These are phyloP conservation scores for Leucophenga varia DNA, from an alignment of 1,140 invertebrate species.

Conservation along the genomic window DNA sequence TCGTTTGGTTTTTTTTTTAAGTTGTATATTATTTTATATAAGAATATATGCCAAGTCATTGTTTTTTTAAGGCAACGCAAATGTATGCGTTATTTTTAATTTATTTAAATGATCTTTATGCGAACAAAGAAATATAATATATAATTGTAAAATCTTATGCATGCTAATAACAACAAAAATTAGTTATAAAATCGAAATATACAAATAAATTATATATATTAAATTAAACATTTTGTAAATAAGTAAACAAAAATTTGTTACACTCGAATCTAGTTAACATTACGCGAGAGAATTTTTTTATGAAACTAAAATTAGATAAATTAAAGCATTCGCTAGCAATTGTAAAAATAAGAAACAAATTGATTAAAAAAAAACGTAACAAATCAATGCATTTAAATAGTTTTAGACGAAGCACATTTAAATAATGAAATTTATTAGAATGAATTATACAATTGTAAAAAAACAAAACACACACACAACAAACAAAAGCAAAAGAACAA, in stretches of 20 bases:
- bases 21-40: no score
- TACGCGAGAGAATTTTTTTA: no score
- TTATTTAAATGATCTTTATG: neutral
- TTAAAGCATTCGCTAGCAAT: slow-evolving; percentile 12
- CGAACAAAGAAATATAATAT: neutral
- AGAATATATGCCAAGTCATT: neutral
- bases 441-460: no score
- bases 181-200: slow-evolving; percentile 36
- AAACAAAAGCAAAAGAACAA: slow-evolving; percentile 7
- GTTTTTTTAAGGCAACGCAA: neutral
- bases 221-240: slow-evolving; percentile 31
- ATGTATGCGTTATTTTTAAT: neutral
- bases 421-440: slow-evolving; percentile 12
- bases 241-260: slow-evolving; percentile 24
- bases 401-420: slow-evolving; percentile 25
- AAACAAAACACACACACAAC: slow-evolving; percentile 7
- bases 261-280: neutral
- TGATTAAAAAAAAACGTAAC: slow-evolving; percentile 34
- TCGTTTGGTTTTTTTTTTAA: no score
- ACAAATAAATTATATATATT: no score
- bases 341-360: slow-evolving; percentile 18
- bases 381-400: slow-evolving; percentile 35
- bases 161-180: neutral
- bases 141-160: neutral
- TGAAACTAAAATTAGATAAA: slow-evolving; percentile 3